Evolutionary conservation across 2,113 vertebrate genomes (phyloP), one percentile per base, ranked within the genome.

Genomic region (Mobula hypostoma): DNA sequence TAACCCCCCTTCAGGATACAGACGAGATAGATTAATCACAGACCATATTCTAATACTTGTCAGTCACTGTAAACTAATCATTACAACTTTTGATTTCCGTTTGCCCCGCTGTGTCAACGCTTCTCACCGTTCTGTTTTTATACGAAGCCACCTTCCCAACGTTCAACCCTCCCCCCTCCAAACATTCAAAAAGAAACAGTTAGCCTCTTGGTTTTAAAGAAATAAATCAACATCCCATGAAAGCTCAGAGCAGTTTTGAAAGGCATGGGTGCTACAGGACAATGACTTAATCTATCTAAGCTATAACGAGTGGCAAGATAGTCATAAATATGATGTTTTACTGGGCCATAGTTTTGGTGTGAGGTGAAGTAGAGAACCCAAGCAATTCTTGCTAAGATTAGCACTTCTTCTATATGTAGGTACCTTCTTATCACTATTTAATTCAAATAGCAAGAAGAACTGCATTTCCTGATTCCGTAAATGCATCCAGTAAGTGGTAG

Each of bases 41-140:
- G 32, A 72, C 36, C 70, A 48, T 48, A 93, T 74, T 93, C 91
- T 27, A 72, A 93, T 93, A 72, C 91, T 93, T 74, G 91, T 74
- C 91, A 74, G 36, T 93, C 91, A 72, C 68, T 74, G 36, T 48
- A 74, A 93, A 72, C 36, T 93, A 74, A 93, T 74, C 70, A 70
- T 40, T 92, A 93, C 91, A 93, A 93, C 91, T 74, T 93, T 48
- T 93, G 91, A 48, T 93, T 93, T 93, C 91, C 24, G 61, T 66
- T 66, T 66, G 29, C 70, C 70, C 91, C 70, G 40, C 68, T 56
- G 32, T n/a, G 63, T 72, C 88, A 70, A 6, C 21, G 15, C 66
- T 70, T 70, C 66, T 21, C 88, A 92, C 83, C 11, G 48, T 74
- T 74, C 70, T 36, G 68, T 27, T 93, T 56, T 40, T 74, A 74